Conservation (phyloP, 2,113 vertebrate genomes). For the Delphinapterus leucas region DNA sequence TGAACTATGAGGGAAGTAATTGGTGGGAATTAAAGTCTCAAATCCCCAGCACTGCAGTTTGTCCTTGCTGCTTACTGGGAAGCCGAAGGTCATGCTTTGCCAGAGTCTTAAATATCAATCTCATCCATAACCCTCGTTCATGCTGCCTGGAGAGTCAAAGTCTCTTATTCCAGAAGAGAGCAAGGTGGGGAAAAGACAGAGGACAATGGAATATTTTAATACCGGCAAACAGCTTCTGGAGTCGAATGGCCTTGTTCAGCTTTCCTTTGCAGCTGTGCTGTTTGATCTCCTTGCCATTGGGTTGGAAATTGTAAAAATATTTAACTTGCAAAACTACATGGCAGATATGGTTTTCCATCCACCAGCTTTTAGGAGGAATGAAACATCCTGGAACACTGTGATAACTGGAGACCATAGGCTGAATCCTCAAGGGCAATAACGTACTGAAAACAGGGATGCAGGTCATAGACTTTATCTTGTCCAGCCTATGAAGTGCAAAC, state of each 20-base stretch:
- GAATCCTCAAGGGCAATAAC: background rate
- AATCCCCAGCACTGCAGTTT: background rate
- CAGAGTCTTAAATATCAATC: constrained; percentile 59
- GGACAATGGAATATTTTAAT: constrained; percentile 31
- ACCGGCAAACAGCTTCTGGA: background rate
- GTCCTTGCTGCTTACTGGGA: constrained; percentile 30
- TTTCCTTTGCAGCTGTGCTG: background rate
- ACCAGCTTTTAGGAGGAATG: constrained; percentile 36
- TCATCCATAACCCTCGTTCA: constrained; percentile 42
- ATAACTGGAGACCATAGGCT: constrained; percentile 29
- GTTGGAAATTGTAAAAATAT: constrained; percentile 44
- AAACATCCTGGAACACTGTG: constrained; percentile 37
- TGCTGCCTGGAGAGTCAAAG: background rate
- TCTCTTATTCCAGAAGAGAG: constrained; percentile 33
- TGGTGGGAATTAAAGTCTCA: constrained; percentile 59
- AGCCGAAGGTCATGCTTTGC: constrained; percentile 56
- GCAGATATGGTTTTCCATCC: constrained; percentile 46
- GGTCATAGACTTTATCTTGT: background rate
- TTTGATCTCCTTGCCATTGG: background rate
- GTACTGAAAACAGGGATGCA: constrained; percentile 33
- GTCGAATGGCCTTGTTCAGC: background rate
- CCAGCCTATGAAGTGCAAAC: background rate
- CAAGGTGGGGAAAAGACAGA: background rate
- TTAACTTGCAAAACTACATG: constrained; percentile 57
- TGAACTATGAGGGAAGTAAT: constrained; percentile 34